A percentile compares a stretch with the other conserved stretches of the same genome.
Evolutionary conservation across 1,140 invertebrate species (phyloP).

Genomic region (Amphibalanus amphitrite): DNA sequence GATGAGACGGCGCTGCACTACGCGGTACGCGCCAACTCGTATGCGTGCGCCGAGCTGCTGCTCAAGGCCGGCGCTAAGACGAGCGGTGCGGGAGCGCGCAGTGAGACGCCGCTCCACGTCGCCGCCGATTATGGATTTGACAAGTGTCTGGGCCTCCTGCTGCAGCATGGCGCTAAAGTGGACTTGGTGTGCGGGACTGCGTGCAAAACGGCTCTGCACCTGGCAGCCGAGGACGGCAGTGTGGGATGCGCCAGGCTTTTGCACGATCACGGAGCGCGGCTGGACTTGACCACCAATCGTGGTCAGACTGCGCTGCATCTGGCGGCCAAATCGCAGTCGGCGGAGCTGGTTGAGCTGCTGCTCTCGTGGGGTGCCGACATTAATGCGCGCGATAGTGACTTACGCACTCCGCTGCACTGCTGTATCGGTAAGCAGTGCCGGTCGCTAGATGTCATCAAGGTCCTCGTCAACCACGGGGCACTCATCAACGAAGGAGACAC

Average conservation of each 20-base stretch:
- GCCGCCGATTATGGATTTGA: slow-evolving; percentile 51
- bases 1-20: slow-evolving; percentile 58
- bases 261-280: slow-evolving; percentile 47
- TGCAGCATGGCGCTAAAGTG: slow-evolving; percentile 53
- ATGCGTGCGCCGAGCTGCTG: slow-evolving; percentile 45
- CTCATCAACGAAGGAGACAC: slow-evolving; percentile 69
- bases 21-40: slow-evolving; percentile 47
- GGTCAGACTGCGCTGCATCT: slow-evolving; percentile 60
- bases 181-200: slow-evolving; percentile 46
- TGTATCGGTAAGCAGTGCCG: slow-evolving; percentile 55
- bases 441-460: slow-evolving; percentile 24
- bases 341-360: slow-evolving; percentile 56
- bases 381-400: slow-evolving; percentile 55
- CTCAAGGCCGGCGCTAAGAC: slow-evolving; percentile 46
- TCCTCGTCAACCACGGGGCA: slow-evolving; percentile 38
- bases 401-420: slow-evolving; percentile 52
- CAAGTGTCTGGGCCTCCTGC: slow-evolving; percentile 44
- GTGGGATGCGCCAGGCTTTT: slow-evolving; percentile 50
- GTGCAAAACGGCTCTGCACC: slow-evolving; percentile 49
- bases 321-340: slow-evolving; percentile 50
- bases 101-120: slow-evolving; percentile 64
- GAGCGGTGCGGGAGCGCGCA: slow-evolving; percentile 50
- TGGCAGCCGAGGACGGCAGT: slow-evolving; percentile 59
- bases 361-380: slow-evolving; percentile 45
- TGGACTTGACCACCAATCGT: slow-evolving; percentile 46